phyloP scores from a whole-genome alignment of 2,113 vertebrate genomes.

The Periophthalmus modestus region DNA sequence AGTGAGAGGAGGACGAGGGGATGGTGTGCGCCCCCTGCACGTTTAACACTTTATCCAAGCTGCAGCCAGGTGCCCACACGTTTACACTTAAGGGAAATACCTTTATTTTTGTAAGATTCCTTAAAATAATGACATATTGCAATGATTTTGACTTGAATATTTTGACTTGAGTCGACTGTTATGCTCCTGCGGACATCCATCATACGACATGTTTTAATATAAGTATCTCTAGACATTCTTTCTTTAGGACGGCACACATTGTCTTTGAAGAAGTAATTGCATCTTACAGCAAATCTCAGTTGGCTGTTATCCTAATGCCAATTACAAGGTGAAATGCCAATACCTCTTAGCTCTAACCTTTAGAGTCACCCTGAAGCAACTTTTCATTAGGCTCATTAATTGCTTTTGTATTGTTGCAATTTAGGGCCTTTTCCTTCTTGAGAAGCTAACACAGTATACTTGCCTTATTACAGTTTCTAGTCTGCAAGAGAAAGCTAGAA shows the following conservation, averaged over 20 bases:
- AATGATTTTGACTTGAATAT: too few species aligned
- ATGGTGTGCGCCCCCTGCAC: neutral
- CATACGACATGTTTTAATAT: too few species aligned
- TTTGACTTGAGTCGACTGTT: too few species aligned
- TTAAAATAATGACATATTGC: neutral
- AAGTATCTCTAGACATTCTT: neutral
- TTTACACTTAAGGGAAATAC: constrained; percentile 2
- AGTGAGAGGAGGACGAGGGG: neutral
- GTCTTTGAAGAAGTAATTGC: constrained; percentile 28
- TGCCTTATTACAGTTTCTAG: constrained; percentile 79
- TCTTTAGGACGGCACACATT: neutral
- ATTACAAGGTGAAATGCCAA: neutral
- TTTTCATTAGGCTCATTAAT: neutral
- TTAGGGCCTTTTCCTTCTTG: neutral
- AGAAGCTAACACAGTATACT: neutral
- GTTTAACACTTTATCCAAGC: neutral
- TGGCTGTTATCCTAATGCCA: neutral
- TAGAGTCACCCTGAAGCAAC: neutral
- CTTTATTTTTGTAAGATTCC: neutral
- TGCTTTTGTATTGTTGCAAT: neutral
- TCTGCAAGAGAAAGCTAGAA: constrained; percentile 93
- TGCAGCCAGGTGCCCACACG: neutral
- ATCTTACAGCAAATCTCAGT: neutral
- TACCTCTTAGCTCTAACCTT: constrained; percentile 1
- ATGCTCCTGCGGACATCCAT: too few species aligned